Evolutionary conservation across 2,797 vertebrate species (phyloP), one percentile per base, ranked within the genome.

Genomic region (Takifugu rubripes): DNA sequence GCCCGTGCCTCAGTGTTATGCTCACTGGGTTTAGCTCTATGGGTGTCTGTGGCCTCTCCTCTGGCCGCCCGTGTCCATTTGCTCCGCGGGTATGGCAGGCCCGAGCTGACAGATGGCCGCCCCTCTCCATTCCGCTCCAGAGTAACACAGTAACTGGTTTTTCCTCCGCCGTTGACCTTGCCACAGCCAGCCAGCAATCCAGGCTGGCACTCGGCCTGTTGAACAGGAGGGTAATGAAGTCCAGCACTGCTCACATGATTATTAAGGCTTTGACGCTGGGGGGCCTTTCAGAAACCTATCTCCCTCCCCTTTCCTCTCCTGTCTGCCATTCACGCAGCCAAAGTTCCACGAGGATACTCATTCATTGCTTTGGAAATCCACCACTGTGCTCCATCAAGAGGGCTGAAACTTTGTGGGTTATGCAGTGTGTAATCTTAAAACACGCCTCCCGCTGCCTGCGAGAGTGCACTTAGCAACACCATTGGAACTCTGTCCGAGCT

Each of bases 131-230:
- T 88, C 88, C 85, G 86, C 90, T 89, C 89, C 87, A 88, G 89
- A 89, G 87, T 89, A 91, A 89, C 89, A 90, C 89, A 91, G 89
- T 91, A 90, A 91, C 91, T 91, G 90, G 89, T 90, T 91, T 91
- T 90, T 91, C 89, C 90, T 90, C 87, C 84, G 90, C 87, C 90
- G 89, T 90, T 92, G 91, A 92, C 91, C 91, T 92, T 92, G 91
- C 91, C 91, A 82, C 88, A 89, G 89, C 90, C 90, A 89, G 89
- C 89, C 88, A 90, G 89, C 85, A 84, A 90, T 88, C 85, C 87
- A 75, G 88, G 84, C 90, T 92, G 91, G 91, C 91, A 88, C 83
- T 84, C 81, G 76, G 90, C 91, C 90, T 88, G 87, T 85, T 81
- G 89, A 90, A 89, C 90, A 90, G 89, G 88, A 90, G 90, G 90